A percentile compares a stretch with the other conserved stretches of the same genome.
phyloP scores from a whole-genome alignment of 2,113 vertebrate species.

The Cebus imitator region DNA sequence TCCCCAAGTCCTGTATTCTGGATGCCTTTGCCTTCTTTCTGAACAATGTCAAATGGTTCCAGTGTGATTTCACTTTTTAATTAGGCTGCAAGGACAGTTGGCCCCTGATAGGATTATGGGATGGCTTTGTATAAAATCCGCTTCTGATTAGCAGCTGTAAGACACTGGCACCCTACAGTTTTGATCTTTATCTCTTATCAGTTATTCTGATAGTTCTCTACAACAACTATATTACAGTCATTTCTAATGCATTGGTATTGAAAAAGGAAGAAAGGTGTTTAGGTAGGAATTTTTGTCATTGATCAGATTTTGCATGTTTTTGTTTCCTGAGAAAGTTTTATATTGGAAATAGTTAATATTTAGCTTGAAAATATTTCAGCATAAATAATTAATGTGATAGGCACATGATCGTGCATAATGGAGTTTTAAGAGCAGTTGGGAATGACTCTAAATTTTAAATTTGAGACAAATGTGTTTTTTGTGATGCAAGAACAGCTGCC shows the following conservation, averaged over 20 bases:
- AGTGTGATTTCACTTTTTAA: constrained; percentile 43
- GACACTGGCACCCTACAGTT: neutral
- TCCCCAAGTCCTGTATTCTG: neutral
- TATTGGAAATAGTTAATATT: neutral
- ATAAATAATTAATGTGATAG: neutral
- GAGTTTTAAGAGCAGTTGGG: neutral
- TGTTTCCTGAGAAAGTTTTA: constrained; percentile 5
- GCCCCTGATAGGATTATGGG: neutral
- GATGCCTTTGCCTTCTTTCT: neutral
- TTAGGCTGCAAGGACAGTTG: constrained; percentile 3
- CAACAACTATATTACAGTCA: neutral
- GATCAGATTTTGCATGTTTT: neutral
- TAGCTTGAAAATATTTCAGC: neutral
- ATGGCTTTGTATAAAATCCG: constrained; percentile 17
- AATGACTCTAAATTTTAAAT: neutral
- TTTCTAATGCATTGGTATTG: neutral
- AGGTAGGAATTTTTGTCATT: neutral
- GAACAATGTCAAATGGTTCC: neutral
- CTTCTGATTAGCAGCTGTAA: neutral
- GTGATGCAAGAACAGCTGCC: neutral
- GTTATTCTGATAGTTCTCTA: neutral
- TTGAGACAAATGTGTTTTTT: neutral
- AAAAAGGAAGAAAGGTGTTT: neutral
- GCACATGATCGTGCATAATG: neutral
- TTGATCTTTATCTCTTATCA: constrained; percentile 7